Base-by-base conservation (phyloP, 1,140 invertebrate species). In the Saccostrea glomerata region DNA sequence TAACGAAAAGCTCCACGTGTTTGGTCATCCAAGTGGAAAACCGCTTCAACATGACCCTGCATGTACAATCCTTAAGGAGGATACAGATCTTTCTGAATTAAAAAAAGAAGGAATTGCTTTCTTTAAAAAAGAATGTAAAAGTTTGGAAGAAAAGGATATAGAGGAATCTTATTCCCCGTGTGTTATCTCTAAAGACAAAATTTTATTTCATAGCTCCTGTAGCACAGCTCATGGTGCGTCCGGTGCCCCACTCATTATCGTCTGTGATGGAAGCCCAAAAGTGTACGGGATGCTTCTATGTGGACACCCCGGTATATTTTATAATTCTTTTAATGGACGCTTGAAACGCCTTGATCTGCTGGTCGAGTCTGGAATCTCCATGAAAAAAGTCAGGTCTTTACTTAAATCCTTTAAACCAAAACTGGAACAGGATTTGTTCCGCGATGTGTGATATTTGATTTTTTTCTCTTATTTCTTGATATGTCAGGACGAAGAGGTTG, bases 341-440 rank as follows among this genome's bases (percentile, higher is more conserved):
- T 30, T 30, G 23, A 23, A 30, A 13, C 23, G 6, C 13, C n/a
- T 23, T 6, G 23, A 73, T 6, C 66, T 73, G 12, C 66, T 73
- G n/a, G n/a, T 73, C 11, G 66, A 73, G 25, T 25, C 66, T 13
- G 66, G 66, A 73, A 73, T 73, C 66, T 73, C 66, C 66, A 73
- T 73, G 66, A 23, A 73, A 73, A 73, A 73, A 73, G 25, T 73
- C 23, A 3, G n/a, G 9, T 73, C 66, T 30, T 23, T 73, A 13
- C 66, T 30, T 73, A 2, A 13, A 25, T 47, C 47, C 47, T 47
- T 9, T 47, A 7, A 0, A 47, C 47, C 47, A 47, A 9, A 47
- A 47, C 47, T 47, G 47, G 47, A 47, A 47, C 5, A 47, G 47
- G 47, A 47, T 6, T 47, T 47, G 47, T 47, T 47, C 47, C 9